phyloP scores from a whole-genome alignment of 2,113 vertebrate genomes.

The Alectura lathami region DNA sequence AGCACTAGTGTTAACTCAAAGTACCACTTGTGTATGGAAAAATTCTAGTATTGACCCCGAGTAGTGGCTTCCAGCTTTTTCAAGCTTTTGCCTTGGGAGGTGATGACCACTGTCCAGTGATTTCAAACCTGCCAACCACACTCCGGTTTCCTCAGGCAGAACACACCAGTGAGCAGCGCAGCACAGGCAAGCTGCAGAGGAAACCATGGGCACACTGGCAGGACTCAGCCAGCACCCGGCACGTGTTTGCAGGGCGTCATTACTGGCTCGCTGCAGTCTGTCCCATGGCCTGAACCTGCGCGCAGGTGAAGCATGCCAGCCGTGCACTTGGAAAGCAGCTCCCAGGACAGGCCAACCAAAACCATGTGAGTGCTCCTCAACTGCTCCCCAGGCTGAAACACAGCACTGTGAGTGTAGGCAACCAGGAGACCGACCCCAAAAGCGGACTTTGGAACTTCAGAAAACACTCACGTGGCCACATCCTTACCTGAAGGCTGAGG shows the following conservation, averaged over 20 bases:
- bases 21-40: not conserved
- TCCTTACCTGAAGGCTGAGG: not conserved
- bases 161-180: not conserved
- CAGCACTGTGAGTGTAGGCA: not conserved
- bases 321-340: not conserved
- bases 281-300: not conserved
- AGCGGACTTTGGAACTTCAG: not conserved
- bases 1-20: not conserved
- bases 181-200: not conserved
- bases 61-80: not conserved
- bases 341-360: not conserved
- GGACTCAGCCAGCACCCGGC: not conserved
- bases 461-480: not conserved
- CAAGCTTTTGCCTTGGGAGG: not conserved
- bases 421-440: not conserved
- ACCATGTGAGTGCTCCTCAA: fast-evolving
- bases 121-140: not conserved
- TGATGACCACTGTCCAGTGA: not conserved
- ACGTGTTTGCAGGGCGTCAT: not conserved
- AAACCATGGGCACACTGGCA: not conserved
- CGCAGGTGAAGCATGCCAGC: fast-evolving
- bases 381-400: not conserved
- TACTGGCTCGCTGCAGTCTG: not conserved
- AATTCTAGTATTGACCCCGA: not conserved
- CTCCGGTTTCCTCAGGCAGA: not conserved